Conservation (phyloP, 2,888 invertebrate genomes). For the Drosophila subsilvestris region DNA sequence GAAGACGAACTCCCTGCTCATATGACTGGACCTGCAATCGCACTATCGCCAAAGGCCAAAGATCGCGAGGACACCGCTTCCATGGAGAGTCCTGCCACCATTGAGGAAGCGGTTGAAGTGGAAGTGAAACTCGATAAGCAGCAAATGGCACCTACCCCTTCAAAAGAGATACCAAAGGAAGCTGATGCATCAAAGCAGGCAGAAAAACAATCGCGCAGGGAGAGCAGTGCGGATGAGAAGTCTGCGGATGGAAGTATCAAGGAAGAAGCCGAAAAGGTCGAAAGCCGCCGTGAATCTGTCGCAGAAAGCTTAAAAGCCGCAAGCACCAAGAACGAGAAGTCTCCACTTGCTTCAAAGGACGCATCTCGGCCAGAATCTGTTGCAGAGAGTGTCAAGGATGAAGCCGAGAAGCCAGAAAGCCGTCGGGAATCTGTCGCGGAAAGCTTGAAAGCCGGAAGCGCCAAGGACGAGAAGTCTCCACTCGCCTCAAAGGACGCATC, state of each 20-base stretch:
- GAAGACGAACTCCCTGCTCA: conserved; percentile 82
- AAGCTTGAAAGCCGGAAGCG: conserved; percentile 8
- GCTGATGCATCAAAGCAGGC: conserved; percentile 2
- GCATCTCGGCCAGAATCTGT: conserved; percentile 18
- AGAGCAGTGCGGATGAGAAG: background rate
- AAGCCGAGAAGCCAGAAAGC: conserved; percentile 52
- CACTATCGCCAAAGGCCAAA: conserved; percentile 61
- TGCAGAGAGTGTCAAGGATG: conserved; percentile 11
- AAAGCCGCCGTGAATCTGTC: too few species aligned
- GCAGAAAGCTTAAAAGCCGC: conserved; percentile 18
- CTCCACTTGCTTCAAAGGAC: too few species aligned
- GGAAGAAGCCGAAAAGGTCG: too few species aligned
- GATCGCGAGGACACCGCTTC: conserved; percentile 81
- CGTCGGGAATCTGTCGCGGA: conserved; percentile 59
- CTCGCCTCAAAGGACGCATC: conserved; percentile 51
- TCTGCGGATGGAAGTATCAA: background rate
- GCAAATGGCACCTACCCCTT: background rate
- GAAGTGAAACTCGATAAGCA: conserved; percentile 65
- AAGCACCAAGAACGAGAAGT: too few species aligned
- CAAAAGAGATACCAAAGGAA: conserved; percentile 52
- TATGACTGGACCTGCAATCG: conserved; percentile 46
- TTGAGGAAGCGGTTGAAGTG: conserved; percentile 83
- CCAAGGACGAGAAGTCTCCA: conserved; percentile 42
- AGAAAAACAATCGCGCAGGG: conserved; percentile 4
- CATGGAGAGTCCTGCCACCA: conserved; percentile 82